Base-by-base conservation (phyloP, 2,113 vertebrate species). In the Pimephales promelas region DNA sequence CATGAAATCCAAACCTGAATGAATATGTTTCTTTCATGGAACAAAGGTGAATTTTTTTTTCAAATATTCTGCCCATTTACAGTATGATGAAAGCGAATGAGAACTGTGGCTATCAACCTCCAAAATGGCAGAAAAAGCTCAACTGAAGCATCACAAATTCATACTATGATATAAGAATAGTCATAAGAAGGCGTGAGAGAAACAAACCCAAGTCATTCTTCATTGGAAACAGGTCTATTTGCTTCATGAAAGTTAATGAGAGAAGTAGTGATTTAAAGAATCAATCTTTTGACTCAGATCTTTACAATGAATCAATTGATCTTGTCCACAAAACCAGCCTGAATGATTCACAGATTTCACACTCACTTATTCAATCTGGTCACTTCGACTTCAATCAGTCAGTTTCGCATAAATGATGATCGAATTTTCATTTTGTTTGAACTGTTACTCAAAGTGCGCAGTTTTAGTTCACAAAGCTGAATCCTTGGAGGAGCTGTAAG, bases 381-480 rank as follows among this genome's bases (percentile, higher is more conserved):
- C 11, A 54, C 52, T 54, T 54, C 18, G 20, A 54, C 6, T 56
- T 56, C 52, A 56, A 8, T 56, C 52, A 22, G 52, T 56, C 52
- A 26, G 57, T 61, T 61, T 14, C 59, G 2, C 24, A 31, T 73
- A 47, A 47, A 26, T 62, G 24, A 62, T 28, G 24, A 9, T 1
- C 40, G 10, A 22, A 34, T 5, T 4, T 10, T 68, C 18, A 68
- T 22, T 68, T 68, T 11, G 20, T 40, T 70, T n/a, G 9, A 68
- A 40, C 71, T 52, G 45, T 28, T 47, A 26, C 45, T 74, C 31
- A 52, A 74, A 74, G 5, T 26, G 11, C 9, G n/a, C 71, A 45
- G 71, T 57, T 85, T 76, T 34, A 72, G 24, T 31, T 79, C 28
- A 45, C 36, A 66, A 54, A 84, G 59, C 16, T 52, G 4, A 54